Percentiles rank a stretch among this genome's conserved stretches.
These are phyloP conservation scores for Sinocyclocheilus grahami DNA, from an alignment of 2,113 vertebrate genomes.

Conservation along the genomic window DNA sequence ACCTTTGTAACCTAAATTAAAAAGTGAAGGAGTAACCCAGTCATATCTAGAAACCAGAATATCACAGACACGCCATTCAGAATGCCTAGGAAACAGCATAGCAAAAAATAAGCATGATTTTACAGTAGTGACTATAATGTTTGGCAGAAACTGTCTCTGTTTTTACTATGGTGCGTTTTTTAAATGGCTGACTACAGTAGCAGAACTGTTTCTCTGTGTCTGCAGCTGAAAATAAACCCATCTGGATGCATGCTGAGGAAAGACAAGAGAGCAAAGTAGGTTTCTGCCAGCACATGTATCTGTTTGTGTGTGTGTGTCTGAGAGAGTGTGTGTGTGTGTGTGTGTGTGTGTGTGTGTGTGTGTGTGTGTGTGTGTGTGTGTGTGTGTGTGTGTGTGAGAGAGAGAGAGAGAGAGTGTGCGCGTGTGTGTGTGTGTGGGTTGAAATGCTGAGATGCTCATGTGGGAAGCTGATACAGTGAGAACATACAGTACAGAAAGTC, in stretches of 20 bases:
- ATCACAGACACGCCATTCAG: not conserved
- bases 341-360: not conserved
- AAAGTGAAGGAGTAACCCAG: not conserved
- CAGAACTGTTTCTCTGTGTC: slow-evolving; percentile 34
- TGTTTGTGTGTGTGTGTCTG: not conserved
- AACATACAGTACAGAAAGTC: not conserved
- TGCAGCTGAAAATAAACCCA: slow-evolving; percentile 82
- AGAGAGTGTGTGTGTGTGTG: no score
- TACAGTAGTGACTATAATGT: not conserved
- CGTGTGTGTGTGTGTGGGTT: not conserved
- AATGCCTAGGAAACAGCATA: not conserved
- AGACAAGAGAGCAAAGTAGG: slow-evolving; percentile 84
- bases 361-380: not conserved
- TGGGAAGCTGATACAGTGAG: not conserved
- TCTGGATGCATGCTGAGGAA: slow-evolving; percentile 87
- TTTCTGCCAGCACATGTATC: not conserved
- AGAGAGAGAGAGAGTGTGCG: not conserved
- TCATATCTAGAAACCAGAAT: not conserved
- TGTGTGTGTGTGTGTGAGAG: not conserved
- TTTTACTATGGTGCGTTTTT: not conserved
- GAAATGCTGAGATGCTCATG: not conserved
- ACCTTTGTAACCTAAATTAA: not conserved
- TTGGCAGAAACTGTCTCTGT: not conserved
- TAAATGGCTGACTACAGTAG: not conserved
- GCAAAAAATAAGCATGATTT: no score